phyloP scores from a whole-genome alignment of 2,888 invertebrate species.

The Eulithis testata region DNA sequence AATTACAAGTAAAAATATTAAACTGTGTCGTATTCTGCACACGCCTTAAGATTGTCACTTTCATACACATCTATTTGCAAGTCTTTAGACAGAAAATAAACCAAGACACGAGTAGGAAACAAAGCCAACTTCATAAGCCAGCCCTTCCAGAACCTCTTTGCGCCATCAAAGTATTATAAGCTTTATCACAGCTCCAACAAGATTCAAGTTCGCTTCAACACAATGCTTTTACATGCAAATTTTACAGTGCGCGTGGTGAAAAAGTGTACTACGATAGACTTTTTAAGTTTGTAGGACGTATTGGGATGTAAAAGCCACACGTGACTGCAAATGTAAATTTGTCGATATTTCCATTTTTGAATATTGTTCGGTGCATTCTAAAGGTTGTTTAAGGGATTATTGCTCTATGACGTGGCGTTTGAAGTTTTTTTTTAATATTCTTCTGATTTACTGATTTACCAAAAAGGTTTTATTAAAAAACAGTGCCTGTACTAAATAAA shows the following conservation, averaged over 20 bases:
- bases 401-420: neutral
- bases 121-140: slow-evolving; percentile 43
- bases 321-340: slow-evolving; percentile 18
- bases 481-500: too few relatives aligned
- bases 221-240: slow-evolving; percentile 28
- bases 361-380: slow-evolving; percentile 19
- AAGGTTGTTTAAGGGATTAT: slow-evolving; percentile 10
- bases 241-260: slow-evolving; percentile 33
- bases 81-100: slow-evolving; percentile 45
- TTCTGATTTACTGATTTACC: too few relatives aligned
- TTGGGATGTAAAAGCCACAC: slow-evolving; percentile 10
- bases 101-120: slow-evolving; percentile 52
- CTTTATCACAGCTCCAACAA: slow-evolving; percentile 15
- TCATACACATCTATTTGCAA: slow-evolving; percentile 33
- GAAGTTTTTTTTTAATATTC: neutral
- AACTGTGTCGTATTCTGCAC: slow-evolving; percentile 10
- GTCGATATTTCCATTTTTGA: slow-evolving; percentile 24
- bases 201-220: slow-evolving; percentile 21
- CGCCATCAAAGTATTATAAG: slow-evolving; percentile 7
- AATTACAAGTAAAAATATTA: neutral
- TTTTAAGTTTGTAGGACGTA: slow-evolving; percentile 13
- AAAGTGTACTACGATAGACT: slow-evolving; percentile 23
- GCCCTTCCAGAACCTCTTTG: slow-evolving; percentile 37
- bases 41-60: slow-evolving; percentile 26
- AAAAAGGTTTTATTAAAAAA: too few relatives aligned